Evolutionary conservation across 2,888 invertebrate genomes (phyloP).

Genomic region (Drosophila nr. medialis): DNA sequence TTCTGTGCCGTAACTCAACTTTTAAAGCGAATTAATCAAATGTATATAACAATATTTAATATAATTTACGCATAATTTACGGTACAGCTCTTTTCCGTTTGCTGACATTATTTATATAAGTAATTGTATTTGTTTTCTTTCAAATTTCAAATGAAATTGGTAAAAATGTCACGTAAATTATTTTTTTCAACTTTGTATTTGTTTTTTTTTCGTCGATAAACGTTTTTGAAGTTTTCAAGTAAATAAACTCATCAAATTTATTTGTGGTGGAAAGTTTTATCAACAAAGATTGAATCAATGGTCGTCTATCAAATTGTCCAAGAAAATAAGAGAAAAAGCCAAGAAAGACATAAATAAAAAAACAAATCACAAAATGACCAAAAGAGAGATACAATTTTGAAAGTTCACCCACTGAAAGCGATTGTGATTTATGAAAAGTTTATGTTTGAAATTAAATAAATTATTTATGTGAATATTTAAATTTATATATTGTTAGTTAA

Average conservation of each 20-base stretch:
- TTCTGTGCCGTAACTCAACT: slow-evolving; percentile 40
- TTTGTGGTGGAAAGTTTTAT: slow-evolving; percentile 16
- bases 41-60: slow-evolving; percentile 23
- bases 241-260: slow-evolving; percentile 29
- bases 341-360: slow-evolving; percentile 1
- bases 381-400: neutral
- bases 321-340: neutral
- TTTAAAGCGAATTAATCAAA: slow-evolving; percentile 64
- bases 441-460: neutral
- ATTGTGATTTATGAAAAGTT: neutral
- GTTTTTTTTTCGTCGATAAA: neutral
- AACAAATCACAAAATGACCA: neutral
- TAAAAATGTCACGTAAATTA: slow-evolving; percentile 66
- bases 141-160: slow-evolving; percentile 33
- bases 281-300: slow-evolving; percentile 15
- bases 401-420: neutral
- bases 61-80: slow-evolving; percentile 66
- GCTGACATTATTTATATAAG: slow-evolving; percentile 54
- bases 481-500: neutral
- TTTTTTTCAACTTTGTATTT: slow-evolving; percentile 7
- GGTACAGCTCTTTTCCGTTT: slow-evolving; percentile 65
- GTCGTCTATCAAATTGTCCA: slow-evolving; percentile 8
- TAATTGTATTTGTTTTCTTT: slow-evolving; percentile 46
- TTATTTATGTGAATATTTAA: neutral
- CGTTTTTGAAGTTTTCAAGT: neutral